These are phyloP conservation scores for Aporrectodea caliginosa DNA, from an alignment of 1,140 invertebrate genomes.

Conservation along the genomic window DNA sequence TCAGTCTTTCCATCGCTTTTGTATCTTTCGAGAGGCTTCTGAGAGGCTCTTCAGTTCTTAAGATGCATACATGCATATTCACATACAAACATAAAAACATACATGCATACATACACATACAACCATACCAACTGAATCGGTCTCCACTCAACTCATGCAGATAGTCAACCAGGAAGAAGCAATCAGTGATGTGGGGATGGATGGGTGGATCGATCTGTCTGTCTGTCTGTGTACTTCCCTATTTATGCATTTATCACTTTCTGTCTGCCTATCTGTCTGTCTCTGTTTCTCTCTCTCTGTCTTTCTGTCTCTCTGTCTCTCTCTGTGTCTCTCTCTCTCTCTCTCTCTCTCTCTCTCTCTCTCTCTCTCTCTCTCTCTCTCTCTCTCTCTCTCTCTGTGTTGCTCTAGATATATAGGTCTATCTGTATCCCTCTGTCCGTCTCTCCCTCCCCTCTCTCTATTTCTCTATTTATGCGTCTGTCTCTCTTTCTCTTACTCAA, in stretches of 20 bases:
- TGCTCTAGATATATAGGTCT: too few species aligned
- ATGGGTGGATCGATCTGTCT: background rate
- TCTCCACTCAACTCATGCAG: background rate
- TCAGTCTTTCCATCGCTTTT: too few species aligned
- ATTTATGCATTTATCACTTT: background rate
- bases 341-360: background rate
- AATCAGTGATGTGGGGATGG: background rate
- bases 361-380: background rate
- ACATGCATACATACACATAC: background rate
- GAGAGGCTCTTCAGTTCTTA: too few species aligned
- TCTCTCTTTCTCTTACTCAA: background rate
- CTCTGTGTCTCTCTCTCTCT: background rate
- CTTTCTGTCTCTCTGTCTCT: background rate
- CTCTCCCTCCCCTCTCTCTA: background rate
- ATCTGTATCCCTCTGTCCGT: background rate
- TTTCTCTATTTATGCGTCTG: background rate
- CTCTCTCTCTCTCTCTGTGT: background rate
- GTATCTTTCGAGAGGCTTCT: too few species aligned
- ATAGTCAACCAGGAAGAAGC: background rate
- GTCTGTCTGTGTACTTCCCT: background rate
- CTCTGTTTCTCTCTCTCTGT: background rate
- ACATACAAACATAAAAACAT: background rate
- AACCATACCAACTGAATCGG: too few species aligned
- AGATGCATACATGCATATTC: too few species aligned
- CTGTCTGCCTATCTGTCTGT: background rate